Percentiles rank a stretch among this genome's conserved stretches.
These are phyloP conservation scores for Toxotes jaculatrix DNA, from an alignment of 2,113 vertebrate species.

Conservation along the genomic window DNA sequence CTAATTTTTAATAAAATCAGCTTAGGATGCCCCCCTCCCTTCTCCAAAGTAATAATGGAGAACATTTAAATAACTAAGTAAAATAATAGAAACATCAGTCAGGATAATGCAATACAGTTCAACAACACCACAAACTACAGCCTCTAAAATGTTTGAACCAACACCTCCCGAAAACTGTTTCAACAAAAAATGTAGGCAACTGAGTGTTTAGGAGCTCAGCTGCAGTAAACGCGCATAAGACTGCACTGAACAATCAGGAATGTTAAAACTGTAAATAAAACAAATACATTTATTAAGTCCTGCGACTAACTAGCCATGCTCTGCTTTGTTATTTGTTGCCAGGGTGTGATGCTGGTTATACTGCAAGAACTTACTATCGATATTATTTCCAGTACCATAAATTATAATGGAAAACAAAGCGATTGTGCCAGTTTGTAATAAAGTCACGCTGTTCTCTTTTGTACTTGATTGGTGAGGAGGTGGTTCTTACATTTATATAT, in stretches of 20 bases:
- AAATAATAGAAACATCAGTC: no score
- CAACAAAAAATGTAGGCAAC: no score
- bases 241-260: no score
- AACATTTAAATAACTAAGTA: no score
- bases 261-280: no score
- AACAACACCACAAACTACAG: no score
- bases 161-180: no score
- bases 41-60: not conserved
- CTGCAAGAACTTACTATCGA: not conserved
- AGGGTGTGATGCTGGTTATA: not conserved
- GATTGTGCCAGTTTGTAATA: constrained; percentile 44
- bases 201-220: no score
- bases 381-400: not conserved
- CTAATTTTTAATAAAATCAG: not conserved
- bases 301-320: not conserved
- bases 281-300: not conserved
- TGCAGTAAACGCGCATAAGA: no score
- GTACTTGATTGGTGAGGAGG: not conserved
- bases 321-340: not conserved
- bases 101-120: no score
- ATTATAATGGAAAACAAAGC: constrained; percentile 14
- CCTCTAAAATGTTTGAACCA: no score
- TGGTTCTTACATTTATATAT: not conserved
- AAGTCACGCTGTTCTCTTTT: constrained; percentile 24
- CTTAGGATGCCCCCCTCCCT: no score